Base-by-base conservation (phyloP, 2,888 invertebrate species). In the Hypomecis atomaria region DNA sequence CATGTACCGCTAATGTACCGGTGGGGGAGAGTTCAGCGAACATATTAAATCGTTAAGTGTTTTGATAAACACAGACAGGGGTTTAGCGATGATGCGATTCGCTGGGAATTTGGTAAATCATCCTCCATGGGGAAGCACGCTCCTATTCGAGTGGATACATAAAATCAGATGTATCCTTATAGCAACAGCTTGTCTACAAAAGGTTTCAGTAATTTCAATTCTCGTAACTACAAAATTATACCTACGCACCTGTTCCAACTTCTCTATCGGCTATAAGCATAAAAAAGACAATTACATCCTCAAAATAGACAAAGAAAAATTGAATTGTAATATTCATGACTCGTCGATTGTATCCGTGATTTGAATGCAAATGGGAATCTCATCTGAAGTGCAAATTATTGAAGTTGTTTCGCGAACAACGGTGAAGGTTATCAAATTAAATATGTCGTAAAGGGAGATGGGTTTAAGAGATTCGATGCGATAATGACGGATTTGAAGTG, bases 21-120 rank as follows among this genome's bases (percentile, higher is more conserved):
- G 67, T 73, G 73, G 80, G 82, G 84, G 82, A 81, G 81, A 83
- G 87, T 86, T 89, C 87, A 86, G 81, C 79, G 88, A 86, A 86
- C 89, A 89, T 90, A 90, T 92, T 91, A 91, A 90, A 90, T 88
- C 89, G 91, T 88, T 90, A 90, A 92, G 91, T 92, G 91, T 91
- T 90, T 90, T 89, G 90, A 92, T 92, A 92, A 92, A 90, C 89
- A 90, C 85, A 88, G 88, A 89, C 89, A 84, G 85, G 86, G 87
- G 85, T 77, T 84, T 79, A 82, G 81, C 82, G 82, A 85, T 89
- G 87, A 89, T 86, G 86, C 83, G 85, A 86, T 87, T 84, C 84
- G 72, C 79, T 80, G 83, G 84, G 83, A 86, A 87, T 88, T 89
- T 82, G 78, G 85, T 79, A 87, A 85, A 89, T 89, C 89, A 88